Base-by-base conservation (phyloP, 2,888 invertebrate genomes). In the Ennomos quercinarius region DNA sequence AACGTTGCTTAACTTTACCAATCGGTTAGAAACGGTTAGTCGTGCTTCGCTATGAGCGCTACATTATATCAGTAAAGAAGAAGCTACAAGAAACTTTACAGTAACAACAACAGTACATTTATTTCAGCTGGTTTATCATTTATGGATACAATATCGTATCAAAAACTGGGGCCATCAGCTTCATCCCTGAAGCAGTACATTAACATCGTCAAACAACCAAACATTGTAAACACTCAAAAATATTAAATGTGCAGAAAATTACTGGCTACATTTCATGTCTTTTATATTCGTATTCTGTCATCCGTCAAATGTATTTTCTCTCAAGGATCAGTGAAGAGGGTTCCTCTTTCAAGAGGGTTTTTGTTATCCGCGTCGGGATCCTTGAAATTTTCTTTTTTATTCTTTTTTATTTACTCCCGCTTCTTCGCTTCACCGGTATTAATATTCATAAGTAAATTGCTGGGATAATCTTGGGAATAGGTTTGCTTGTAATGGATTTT, bases 381-480 rank as follows among this genome's bases (percentile, higher is more conserved):
- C 71, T 72, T 74, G 70, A 74, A 59, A 68, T 72, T 72, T 73
- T 72, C 68, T 74, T 68, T 68, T 73, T 74, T 72, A 76, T 73
- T 72, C 68, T 74, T 68, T 68, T 73, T 74, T 72, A 76, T 74
- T 80, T 75, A 76, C 76, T 75, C 74, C 70, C 70, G 66, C 76
- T 79, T 79, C 74, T 81, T 77, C 75, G 73, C 77, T 80, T 78
- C 83, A 76, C 75, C 75, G 80, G 83, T 77, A 86, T 91, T 91
- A 91, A 91, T 91, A 91, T 91, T 91, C 89, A 91, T 91, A 89
- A 91, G 89, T 86, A 88, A 90, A 89, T 89, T 88, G 87, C 81
- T 80, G 80, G 78, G 83, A 86, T 87, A 84, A 83, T 77, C 73
- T 69, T 42, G 57, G 52, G 66, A 65, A 67, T 66, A 61, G 66